Evolutionary conservation across 1,140 invertebrate species (phyloP), one percentile per base, ranked within the genome.

Genomic region (Cyrtorhinus lividipennis): DNA sequence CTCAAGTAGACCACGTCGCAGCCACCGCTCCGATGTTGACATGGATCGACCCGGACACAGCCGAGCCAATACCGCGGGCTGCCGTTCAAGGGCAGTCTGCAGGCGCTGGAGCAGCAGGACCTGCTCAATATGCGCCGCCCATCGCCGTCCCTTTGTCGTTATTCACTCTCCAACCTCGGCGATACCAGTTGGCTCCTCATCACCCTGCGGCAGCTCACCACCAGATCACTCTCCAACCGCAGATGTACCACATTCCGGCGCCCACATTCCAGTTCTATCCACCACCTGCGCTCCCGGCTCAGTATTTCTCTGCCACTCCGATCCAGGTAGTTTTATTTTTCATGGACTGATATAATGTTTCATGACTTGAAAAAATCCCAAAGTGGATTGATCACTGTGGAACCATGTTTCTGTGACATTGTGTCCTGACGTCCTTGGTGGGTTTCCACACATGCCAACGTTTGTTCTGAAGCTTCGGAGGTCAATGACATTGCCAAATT

Each of bases 171-270:
- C 12, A 53, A 5, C 48, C 48, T 10, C 5, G 48, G 48, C 8
- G 20, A 20, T 22, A 12, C 20, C 20, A 15, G 10, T 5, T 48
- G 1, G n/a, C 38, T 30, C 44, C 10, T 48, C 23, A 25, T 13
- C 20, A 24, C 15, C 56, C 56, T 53, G 48, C 48, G 18, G 20
- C 48, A 5, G 18, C 48, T 5, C 48, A 53, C 20, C 48, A 53
- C 20, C 48, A 53, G 5, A 53, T 53, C 48, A 53, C 48, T 20
- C 8, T 38, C 24, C 62, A 22, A 57, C 57, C 65, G 30, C 68
- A 69, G 59, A 69, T 69, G 62, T 80, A 75, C 68, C 76, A 77
- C 67, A 73, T 73, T 56, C 77, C 74, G 53, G 73, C 75, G 10
- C 73, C 74, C 24, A 57, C 65, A 24, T 68, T 69, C 56, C 68